Evolutionary conservation across 1,140 invertebrate species (phyloP).

Genomic region (Meloidogyne hapla): DNA sequence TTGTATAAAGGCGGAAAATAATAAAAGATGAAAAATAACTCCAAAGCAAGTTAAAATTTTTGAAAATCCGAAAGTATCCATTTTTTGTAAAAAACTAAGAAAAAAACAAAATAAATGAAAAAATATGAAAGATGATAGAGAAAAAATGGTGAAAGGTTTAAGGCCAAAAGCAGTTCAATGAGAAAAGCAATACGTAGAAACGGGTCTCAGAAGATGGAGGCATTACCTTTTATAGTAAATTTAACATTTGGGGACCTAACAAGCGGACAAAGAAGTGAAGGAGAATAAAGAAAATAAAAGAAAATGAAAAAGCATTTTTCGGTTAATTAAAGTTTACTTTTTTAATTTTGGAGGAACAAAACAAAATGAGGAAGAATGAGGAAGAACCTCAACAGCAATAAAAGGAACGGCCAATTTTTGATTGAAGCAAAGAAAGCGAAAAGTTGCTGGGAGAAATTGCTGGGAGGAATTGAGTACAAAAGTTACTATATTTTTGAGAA

Average conservation of each 20-base stretch:
- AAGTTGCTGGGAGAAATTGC: not conserved
- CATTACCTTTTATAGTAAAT: not conserved
- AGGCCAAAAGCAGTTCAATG: not conserved
- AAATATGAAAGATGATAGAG: not conserved
- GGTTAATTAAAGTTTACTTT: not conserved
- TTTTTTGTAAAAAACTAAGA: not conserved
- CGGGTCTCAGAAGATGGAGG: not conserved
- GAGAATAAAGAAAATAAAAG: not conserved
- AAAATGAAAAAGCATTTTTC: not conserved
- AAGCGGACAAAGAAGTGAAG: not conserved
- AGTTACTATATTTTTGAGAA: not conserved
- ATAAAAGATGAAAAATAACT: conserved; percentile 3
- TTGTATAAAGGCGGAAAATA: not conserved
- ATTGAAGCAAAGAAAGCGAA: not conserved
- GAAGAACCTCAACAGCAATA: not conserved
- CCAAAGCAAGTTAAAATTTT: not conserved
- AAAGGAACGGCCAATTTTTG: not conserved
- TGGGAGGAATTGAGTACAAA: not conserved
- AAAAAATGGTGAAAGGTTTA: not conserved
- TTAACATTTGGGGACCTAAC: not conserved
- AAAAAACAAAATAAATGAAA: not conserved
- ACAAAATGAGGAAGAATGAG: not conserved
- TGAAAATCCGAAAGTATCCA: not conserved
- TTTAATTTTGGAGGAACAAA: not conserved
- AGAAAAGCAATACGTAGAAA: not conserved